Evolutionary conservation across 2,797 vertebrate genomes (phyloP).

Genomic region (Darevskia mixta): DNA sequence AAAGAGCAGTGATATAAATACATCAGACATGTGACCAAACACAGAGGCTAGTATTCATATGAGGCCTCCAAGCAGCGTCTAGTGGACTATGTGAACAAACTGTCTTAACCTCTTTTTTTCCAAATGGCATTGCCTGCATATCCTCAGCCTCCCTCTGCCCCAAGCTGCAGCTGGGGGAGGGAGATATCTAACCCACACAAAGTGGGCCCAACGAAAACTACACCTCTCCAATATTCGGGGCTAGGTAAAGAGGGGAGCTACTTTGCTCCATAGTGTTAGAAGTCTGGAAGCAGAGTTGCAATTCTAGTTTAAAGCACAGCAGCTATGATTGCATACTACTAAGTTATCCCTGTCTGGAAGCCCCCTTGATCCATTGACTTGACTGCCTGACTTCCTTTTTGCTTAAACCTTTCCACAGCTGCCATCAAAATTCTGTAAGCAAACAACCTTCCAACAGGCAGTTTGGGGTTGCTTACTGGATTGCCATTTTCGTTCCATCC

Average conservation of each 20-base stretch:
- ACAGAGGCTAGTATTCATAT: neutral
- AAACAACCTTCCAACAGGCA: neutral
- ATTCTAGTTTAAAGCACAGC: too few species aligned
- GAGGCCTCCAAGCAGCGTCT: neutral
- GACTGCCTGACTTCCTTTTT: neutral
- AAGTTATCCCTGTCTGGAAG: too few species aligned
- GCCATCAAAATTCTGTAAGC: neutral
- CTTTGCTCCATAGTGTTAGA: too few species aligned
- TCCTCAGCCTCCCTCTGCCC: too few species aligned
- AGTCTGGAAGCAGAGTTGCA: too few species aligned
- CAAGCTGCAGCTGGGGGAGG: too few species aligned
- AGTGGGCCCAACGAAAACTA: too few species aligned
- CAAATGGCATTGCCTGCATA: neutral
- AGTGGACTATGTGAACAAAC: neutral
- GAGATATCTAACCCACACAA: too few species aligned
- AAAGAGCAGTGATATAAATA: neutral
- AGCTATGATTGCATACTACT: too few species aligned
- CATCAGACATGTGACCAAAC: neutral
- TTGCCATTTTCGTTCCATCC: neutral
- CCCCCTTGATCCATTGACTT: neutral
- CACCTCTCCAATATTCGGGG: too few species aligned
- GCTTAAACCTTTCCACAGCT: neutral
- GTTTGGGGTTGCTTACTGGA: neutral
- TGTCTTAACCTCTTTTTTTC: neutral
- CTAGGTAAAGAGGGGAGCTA: too few species aligned